A percentile compares a stretch with the other conserved stretches of the same genome.
phyloP scores from a whole-genome alignment of 1,140 invertebrate species.

The Tetragonula clypearis region DNA sequence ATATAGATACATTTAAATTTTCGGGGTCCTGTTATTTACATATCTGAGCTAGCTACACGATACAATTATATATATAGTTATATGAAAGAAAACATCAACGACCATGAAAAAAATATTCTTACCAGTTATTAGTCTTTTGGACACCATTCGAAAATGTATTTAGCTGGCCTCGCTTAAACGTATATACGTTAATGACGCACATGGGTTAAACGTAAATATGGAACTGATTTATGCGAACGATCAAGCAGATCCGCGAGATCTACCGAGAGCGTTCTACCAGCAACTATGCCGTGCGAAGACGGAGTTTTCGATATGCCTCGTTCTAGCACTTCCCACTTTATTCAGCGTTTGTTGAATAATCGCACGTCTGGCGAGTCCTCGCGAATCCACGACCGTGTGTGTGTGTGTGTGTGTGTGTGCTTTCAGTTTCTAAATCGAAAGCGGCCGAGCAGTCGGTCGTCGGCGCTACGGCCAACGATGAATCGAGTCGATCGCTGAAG shows the following conservation, averaged over 20 bases:
- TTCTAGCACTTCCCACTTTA: constrained; percentile 5
- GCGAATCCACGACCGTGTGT: background rate
- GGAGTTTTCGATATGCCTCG: constrained; percentile 41
- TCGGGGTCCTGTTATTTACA: too few relatives aligned
- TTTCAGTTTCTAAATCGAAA: constrained; percentile 28
- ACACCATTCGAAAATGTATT: too few relatives aligned
- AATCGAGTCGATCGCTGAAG: background rate
- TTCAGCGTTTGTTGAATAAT: background rate
- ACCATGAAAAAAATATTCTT: too few relatives aligned
- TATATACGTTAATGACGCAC: too few relatives aligned
- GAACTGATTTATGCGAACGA: constrained; percentile 6
- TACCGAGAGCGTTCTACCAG: constrained; percentile 16
- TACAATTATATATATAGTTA: too few relatives aligned
- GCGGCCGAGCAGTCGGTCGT: background rate
- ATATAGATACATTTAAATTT: too few relatives aligned
- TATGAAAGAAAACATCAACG: too few relatives aligned
- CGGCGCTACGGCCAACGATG: background rate
- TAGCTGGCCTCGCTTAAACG: too few relatives aligned
- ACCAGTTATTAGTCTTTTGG: too few relatives aligned
- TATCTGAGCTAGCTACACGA: too few relatives aligned
- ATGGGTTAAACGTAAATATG: too few relatives aligned
- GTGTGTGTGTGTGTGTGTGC: constrained; percentile 11
- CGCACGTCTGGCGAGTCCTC: background rate
- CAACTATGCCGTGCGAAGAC: constrained; percentile 19
- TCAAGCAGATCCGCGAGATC: background rate